Evolutionary conservation across 1,140 invertebrate species (phyloP).

Genomic region (Heliothis virescens): DNA sequence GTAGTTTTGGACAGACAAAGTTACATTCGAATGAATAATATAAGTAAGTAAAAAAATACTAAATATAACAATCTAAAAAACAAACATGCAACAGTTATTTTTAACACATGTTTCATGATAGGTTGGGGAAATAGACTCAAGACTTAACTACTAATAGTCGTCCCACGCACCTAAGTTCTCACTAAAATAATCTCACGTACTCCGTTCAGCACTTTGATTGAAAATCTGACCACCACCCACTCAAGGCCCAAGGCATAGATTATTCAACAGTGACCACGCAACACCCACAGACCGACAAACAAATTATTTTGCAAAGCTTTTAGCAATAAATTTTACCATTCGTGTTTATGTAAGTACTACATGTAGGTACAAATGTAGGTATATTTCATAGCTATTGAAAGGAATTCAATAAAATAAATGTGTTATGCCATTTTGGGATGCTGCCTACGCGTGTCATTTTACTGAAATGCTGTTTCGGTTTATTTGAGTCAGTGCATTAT

Average conservation of each 20-base stretch:
- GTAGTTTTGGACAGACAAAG: no score
- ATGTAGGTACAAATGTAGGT: not conserved
- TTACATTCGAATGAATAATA: no score
- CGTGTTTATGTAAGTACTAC: not conserved
- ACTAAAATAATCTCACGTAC: not conserved
- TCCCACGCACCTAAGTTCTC: not conserved
- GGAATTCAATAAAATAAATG: not conserved
- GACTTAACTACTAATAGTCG: no score
- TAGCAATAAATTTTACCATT: no score
- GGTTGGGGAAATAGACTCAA: no score
- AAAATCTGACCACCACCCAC: constrained; percentile 2
- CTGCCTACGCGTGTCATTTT: not conserved
- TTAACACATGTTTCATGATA: no score
- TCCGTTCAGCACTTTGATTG: not conserved
- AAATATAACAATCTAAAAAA: no score
- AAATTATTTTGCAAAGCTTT: not conserved
- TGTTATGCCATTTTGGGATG: not conserved
- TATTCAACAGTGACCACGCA: not conserved
- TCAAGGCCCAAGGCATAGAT: not conserved
- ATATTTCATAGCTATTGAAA: not conserved
- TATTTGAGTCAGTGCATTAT: no score
- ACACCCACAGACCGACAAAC: not conserved
- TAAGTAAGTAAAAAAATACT: no score
- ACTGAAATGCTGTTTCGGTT: no score
- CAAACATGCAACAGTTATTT: no score